These are phyloP conservation scores for Cinara cedri DNA, from an alignment of 2,888 invertebrate species.

Conservation along the genomic window DNA sequence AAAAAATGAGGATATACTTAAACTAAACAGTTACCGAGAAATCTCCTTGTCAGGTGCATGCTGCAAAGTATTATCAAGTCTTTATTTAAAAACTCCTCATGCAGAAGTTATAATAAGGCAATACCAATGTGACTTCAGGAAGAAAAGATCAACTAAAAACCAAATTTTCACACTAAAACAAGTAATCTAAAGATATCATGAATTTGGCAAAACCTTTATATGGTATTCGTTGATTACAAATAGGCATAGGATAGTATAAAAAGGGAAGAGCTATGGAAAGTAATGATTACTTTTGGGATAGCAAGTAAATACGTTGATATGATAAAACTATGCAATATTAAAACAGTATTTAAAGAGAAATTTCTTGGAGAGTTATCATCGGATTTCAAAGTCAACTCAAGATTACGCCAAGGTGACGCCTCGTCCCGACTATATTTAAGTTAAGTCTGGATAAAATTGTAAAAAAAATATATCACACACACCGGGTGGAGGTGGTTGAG, in stretches of 20 bases:
- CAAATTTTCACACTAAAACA: conserved; percentile 16
- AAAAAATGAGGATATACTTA: not conserved
- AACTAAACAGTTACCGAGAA: not conserved
- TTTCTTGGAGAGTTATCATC: no score
- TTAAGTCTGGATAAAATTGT: no score
- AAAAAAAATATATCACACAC: no score
- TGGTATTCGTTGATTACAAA: conserved; percentile 11
- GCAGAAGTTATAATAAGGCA: not conserved
- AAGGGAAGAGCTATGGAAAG: conserved; percentile 24
- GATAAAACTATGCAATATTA: conserved; percentile 18
- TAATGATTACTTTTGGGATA: not conserved
- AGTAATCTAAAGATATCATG: conserved; percentile 6
- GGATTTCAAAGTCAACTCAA: no score
- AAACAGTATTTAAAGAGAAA: conserved; percentile 8
- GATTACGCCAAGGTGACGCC: no score
- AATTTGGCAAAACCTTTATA: not conserved
- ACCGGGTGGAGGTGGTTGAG: no score
- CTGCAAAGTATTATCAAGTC: not conserved
- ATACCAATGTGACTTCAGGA: conserved; percentile 38
- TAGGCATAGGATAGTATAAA: conserved; percentile 23
- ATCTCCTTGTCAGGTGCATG: not conserved
- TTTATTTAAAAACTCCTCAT: not conserved
- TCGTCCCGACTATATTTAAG: no score
- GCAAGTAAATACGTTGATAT: conserved; percentile 23
- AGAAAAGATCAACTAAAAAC: no score